phyloP scores from a whole-genome alignment of 2,888 invertebrate genomes.

The Diarsia dahlii region DNA sequence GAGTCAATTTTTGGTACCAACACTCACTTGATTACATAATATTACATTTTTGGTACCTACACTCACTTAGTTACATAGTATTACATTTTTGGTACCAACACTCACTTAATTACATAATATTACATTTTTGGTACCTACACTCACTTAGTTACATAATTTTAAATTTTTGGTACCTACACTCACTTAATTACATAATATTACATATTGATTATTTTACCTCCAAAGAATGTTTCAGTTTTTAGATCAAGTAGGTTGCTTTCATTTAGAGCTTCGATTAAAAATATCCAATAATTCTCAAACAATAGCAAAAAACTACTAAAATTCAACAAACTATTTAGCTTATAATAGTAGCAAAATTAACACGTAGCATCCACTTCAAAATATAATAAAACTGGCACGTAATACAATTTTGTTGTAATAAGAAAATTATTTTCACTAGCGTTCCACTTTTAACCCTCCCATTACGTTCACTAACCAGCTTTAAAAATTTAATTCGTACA shows the following conservation, averaged over 20 bases:
- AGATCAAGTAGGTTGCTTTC: neutral
- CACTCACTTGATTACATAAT: neutral
- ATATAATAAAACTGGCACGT: neutral
- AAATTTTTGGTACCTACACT: neutral
- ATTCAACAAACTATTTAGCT: neutral
- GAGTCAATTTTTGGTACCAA: neutral
- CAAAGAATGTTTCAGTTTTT: neutral
- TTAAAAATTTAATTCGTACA: slow-evolving; percentile 9
- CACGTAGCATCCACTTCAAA: neutral
- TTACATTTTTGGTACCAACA: neutral
- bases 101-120: neutral
- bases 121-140: neutral
- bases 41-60: neutral
- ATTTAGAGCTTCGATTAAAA: neutral
- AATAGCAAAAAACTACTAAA: neutral
- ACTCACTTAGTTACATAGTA: neutral
- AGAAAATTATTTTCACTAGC: neutral
- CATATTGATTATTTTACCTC: neutral
- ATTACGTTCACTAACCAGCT: neutral
- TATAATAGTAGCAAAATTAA: neutral
- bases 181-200: neutral
- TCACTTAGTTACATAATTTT: neutral
- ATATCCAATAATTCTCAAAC: neutral
- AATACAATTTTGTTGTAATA: neutral
- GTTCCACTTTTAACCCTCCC: neutral